phyloP scores from a whole-genome alignment of 2,113 vertebrate genomes.

The Channa maculata region DNA sequence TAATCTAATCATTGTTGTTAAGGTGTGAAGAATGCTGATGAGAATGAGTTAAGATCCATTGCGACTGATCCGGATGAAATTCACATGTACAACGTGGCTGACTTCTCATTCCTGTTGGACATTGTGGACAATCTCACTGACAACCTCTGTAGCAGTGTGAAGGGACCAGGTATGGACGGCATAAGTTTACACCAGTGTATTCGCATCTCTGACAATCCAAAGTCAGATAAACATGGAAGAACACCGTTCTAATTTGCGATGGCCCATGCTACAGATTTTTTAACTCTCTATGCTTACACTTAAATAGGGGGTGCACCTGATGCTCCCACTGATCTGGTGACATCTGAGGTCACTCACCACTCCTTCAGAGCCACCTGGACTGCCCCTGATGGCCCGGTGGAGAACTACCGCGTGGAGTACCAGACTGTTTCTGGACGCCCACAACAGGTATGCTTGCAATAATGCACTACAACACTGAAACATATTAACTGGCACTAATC shows the following conservation, averaged over 20 bases:
- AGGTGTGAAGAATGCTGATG: slow-evolving; percentile 99
- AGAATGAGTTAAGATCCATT: slow-evolving; percentile 93
- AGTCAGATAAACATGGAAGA: neutral
- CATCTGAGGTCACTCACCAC: slow-evolving; percentile 91
- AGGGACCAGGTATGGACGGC: slow-evolving; percentile 88
- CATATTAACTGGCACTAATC: neutral
- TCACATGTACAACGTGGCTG: slow-evolving; percentile 95
- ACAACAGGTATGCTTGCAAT: slow-evolving; percentile 83
- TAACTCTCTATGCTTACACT: neutral
- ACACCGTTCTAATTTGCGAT: no score
- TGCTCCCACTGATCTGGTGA: slow-evolving; percentile 90
- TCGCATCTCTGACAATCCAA: neutral
- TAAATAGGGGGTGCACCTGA: slow-evolving; percentile 71
- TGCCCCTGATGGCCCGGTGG: slow-evolving; percentile 89
- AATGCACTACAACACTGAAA: neutral
- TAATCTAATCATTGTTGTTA: slow-evolving; percentile 5
- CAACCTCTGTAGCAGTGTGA: slow-evolving; percentile 97
- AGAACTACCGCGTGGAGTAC: slow-evolving; percentile 94
- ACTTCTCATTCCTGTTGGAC: slow-evolving; percentile 91
- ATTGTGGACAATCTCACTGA: slow-evolving; percentile 92
- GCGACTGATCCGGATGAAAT: slow-evolving; percentile 92
- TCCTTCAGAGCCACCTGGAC: slow-evolving; percentile 93
- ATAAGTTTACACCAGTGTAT: slow-evolving; percentile 8
- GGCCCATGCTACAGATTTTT: no score
- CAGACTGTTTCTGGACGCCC: slow-evolving; percentile 85